A percentile compares a stretch with the other conserved stretches of the same genome.
Conservation (phyloP, 2,797 vertebrate genomes). For the Alauda arvensis region DNA sequence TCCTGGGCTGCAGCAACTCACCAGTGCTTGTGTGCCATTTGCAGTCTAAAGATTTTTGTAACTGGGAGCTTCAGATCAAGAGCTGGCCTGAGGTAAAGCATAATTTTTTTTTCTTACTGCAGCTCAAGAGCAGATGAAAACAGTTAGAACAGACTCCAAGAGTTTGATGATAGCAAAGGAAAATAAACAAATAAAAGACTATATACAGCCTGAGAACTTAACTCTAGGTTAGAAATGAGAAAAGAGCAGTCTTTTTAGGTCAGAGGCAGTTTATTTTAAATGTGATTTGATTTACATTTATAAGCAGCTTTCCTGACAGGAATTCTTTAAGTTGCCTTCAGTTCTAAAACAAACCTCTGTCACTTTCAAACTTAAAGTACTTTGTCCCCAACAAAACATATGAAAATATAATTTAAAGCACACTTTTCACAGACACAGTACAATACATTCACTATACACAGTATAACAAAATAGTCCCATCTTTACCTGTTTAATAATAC, state of each 20-base stretch:
- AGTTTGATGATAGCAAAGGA: background rate
- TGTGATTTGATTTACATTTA: slow-evolving; percentile 90
- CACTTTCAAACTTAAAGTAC: slow-evolving; percentile 86
- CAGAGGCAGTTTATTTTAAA: slow-evolving; percentile 87
- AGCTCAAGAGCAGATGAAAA: background rate
- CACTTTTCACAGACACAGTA: slow-evolving; percentile 91
- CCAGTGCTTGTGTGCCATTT: rapidly evolving
- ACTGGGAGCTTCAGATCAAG: background rate
- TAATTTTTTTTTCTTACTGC: background rate
- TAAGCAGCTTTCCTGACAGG: slow-evolving; percentile 89
- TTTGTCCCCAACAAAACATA: slow-evolving; percentile 89
- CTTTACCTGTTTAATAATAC: slow-evolving; percentile 90
- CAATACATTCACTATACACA: slow-evolving; percentile 96
- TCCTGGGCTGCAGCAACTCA: background rate
- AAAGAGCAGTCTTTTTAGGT: slow-evolving; percentile 54
- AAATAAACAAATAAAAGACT: background rate
- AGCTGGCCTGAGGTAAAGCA: background rate
- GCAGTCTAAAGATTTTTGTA: background rate
- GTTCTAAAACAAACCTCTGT: slow-evolving; percentile 84
- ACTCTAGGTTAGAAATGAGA: background rate
- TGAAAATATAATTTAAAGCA: slow-evolving; percentile 99
- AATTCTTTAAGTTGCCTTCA: slow-evolving; percentile 84
- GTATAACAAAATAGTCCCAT: slow-evolving; percentile 91
- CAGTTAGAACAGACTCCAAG: background rate
- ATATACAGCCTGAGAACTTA: background rate